Conservation (phyloP, 2,888 invertebrate genomes). For the Acanthoscelides obtectus region DNA sequence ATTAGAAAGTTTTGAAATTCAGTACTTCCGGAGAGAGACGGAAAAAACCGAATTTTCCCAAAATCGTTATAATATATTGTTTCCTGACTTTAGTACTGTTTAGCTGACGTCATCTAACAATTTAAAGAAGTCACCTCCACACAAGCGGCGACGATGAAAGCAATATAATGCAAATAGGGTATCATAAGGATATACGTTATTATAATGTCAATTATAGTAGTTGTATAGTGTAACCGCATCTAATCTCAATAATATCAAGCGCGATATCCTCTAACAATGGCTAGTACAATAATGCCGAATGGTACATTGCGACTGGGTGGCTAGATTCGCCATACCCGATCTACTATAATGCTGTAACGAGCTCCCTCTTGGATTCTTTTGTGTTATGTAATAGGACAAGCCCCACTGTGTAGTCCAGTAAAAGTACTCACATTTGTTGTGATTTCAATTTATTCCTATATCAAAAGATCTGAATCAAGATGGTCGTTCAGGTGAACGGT, state of each 20-base stretch:
- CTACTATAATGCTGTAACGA: conserved; percentile 17
- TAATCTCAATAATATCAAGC: neutral
- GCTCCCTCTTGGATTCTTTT: conserved; percentile 34
- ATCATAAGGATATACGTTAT: conserved; percentile 8
- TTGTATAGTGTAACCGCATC: neutral
- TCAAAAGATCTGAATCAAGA: too few relatives aligned
- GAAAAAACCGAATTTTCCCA: too few relatives aligned
- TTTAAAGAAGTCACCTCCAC: too few relatives aligned
- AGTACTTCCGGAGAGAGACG: too few relatives aligned
- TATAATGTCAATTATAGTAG: neutral
- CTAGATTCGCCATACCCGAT: conserved; percentile 24
- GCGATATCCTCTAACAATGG: neutral
- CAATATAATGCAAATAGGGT: too few relatives aligned
- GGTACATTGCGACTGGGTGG: conserved; percentile 7
- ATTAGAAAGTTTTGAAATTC: too few relatives aligned
- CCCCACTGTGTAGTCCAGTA: neutral
- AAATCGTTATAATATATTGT: too few relatives aligned
- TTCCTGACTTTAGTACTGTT: too few relatives aligned
- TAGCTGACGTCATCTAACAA: too few relatives aligned
- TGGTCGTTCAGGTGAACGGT: too few relatives aligned
- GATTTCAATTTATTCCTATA: too few relatives aligned
- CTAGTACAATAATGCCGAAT: conserved; percentile 14
- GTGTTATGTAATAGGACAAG: conserved; percentile 13
- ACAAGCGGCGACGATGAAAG: too few relatives aligned
- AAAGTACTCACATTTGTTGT: neutral